Evolutionary conservation across 1,140 invertebrate species (phyloP), one percentile per base, ranked within the genome.

Genomic region (Micrasema longulum): DNA sequence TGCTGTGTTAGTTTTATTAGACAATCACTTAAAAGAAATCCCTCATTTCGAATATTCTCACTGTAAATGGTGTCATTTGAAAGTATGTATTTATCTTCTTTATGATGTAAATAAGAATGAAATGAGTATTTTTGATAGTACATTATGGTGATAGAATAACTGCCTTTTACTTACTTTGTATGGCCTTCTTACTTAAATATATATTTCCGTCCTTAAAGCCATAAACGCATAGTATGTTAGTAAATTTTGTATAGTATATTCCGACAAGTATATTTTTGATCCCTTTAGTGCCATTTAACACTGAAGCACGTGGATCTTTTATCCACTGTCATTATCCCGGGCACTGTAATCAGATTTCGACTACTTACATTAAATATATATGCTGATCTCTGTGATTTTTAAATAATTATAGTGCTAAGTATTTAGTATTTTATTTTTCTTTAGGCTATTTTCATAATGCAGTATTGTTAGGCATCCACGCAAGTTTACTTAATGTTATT

Each of bases 321-420:
- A 5, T 55, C 23, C 48, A 52, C 10, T 52, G 1, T 9, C 26
- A 31, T 55, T 53, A 23, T 52, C 9, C n/a, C 12, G 26, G 52
- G 52, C 52, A 55, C 52, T 31, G 7, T 55, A 23, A 23, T 14
- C 12, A 53, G 23, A 35, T 14, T 48, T 18, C 10, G 20, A 53
- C 20, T 35, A 53, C n/a, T 14, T 26, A 52, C 12, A 52, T 18
- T 18, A 41, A 20, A 20, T 60, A 60, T 38, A 14, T 38, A 23
- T 60, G 36, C 35, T 60, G 55, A 60, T 60, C 55, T 60, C 55
- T 60, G 55, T 60, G 55, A 60, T 60, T 60, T n/a, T 38, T 60
- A 60, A 60, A 38, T 60, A 60, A 38, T 60, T 60, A 12, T 60
- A 60, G 36, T 60, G 35, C 12, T 60, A 38, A 31, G 26, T 53